phyloP scores from a whole-genome alignment of 2,888 invertebrate genomes.

The Erebia ligea region DNA sequence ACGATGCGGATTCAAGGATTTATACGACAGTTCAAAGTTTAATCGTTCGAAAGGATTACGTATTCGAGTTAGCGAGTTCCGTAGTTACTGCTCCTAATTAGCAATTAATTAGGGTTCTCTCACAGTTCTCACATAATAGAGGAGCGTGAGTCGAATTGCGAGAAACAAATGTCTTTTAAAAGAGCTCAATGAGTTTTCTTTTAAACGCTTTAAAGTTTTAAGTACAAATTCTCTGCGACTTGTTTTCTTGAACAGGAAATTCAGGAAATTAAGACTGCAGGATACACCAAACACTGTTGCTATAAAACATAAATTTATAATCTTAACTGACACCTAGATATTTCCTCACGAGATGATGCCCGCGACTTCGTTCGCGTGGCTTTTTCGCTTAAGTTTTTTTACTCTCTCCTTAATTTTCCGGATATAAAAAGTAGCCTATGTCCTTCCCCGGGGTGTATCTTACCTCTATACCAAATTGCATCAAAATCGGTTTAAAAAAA shows the following conservation, averaged over 20 bases:
- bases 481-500: no score
- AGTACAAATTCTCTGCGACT: background rate
- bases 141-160: constrained; percentile 24
- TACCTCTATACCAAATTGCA: no score
- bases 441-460: no score
- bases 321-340: no score
- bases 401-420: no score
- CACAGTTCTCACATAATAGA: constrained; percentile 28
- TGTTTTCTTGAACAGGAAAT: background rate
- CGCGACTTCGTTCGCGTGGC: no score
- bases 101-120: constrained; percentile 42
- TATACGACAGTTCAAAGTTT: constrained; percentile 39
- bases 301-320: no score
- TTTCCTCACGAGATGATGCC: no score
- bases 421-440: no score
- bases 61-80: constrained; percentile 35
- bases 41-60: constrained; percentile 35
- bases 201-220: constrained; percentile 2
- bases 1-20: constrained; percentile 30
- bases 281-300: no score
- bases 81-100: constrained; percentile 38
- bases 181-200: constrained; percentile 16
- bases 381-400: no score
- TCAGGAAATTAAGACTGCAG: no score
- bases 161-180: background rate